Evolutionary conservation across 2,113 vertebrate genomes (phyloP), one percentile per base, ranked within the genome.

Genomic region (Alectura lathami): DNA sequence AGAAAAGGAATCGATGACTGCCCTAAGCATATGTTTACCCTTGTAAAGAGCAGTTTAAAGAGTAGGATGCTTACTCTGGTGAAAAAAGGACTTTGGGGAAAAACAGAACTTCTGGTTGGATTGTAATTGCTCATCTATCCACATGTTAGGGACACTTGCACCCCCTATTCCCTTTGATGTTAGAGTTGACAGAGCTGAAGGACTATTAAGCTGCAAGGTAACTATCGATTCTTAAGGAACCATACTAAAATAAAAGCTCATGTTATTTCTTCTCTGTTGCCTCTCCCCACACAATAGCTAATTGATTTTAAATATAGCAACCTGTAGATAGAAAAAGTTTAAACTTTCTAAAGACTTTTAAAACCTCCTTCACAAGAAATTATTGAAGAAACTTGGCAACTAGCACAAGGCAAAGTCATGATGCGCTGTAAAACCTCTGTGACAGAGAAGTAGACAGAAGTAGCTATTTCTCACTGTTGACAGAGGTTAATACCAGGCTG

Each of bases 1-100:
- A 95, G 91, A 85, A 93, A 72, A 91, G 34, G 68, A 88, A 96
- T 91, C 1, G 4, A 92, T 94, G 88, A 48, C 51, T 94, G 59
- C 75, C 75, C 68, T 47, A 73, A 94, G 89, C 50, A 23, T 23
- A 50, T 34, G 38, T 70, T 91, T 89, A 91, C 84, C 89, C 76
- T 91, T 94, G 67, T 51, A 86, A 96, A 89, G 72, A 83, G 26
- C 40, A 83, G 34, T 80, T 92, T 83, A 84, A 29, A 75, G 66
- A 78, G 43, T 2, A 69, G 26, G 47, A 85, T 84, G 45, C 26
- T 91, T 83, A 74, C 93, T 94, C 88, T 32, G 32, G 32, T 70
- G 63, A 62, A 94, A 89, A 88, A 0, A 91, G 63, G 82, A 63
- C 91, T 94, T 92, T 27, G 32, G 42, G 74, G 63, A 66, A 94